phyloP scores from a whole-genome alignment of 2,797 vertebrate genomes.

The Todus mexicanus region DNA sequence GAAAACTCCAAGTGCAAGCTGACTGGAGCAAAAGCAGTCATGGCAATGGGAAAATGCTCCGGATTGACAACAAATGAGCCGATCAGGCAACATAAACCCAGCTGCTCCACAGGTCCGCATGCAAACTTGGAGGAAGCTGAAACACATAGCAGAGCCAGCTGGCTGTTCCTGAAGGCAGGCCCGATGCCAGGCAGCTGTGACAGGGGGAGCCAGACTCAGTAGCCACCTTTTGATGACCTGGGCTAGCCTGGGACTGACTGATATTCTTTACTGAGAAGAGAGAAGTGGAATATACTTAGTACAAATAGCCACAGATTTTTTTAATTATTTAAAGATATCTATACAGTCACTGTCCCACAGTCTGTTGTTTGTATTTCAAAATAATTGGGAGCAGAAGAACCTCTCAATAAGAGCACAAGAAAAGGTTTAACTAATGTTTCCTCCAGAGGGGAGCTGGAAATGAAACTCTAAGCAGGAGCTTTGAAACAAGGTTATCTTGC shows the following conservation, averaged over 20 bases:
- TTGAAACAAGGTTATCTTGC: background rate
- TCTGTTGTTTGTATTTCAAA: background rate
- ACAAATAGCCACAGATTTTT: background rate
- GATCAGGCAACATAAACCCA: background rate
- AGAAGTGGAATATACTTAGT: background rate
- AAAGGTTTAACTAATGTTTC: background rate
- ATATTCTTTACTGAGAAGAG: background rate
- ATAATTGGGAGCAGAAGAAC: background rate
- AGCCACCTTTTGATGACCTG: slow-evolving; percentile 21
- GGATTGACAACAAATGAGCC: slow-evolving; percentile 6
- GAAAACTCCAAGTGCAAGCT: background rate
- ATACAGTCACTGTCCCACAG: background rate
- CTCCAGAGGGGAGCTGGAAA: background rate
- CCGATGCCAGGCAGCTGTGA: slow-evolving; percentile 41
- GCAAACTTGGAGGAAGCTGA: slow-evolving; percentile 3
- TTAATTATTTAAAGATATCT: background rate
- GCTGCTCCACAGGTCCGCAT: slow-evolving; percentile 25
- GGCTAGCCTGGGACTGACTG: slow-evolving; percentile 3
- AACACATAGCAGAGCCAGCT: slow-evolving; percentile 20
- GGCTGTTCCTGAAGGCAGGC: slow-evolving; percentile 15
- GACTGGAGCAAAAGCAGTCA: background rate
- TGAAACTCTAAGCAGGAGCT: background rate
- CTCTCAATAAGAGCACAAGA: background rate
- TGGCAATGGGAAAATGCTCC: background rate
- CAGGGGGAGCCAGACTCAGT: background rate